Evolutionary conservation across 2,113 vertebrate genomes (phyloP).

Genomic region (Pygoscelis antarcticus): DNA sequence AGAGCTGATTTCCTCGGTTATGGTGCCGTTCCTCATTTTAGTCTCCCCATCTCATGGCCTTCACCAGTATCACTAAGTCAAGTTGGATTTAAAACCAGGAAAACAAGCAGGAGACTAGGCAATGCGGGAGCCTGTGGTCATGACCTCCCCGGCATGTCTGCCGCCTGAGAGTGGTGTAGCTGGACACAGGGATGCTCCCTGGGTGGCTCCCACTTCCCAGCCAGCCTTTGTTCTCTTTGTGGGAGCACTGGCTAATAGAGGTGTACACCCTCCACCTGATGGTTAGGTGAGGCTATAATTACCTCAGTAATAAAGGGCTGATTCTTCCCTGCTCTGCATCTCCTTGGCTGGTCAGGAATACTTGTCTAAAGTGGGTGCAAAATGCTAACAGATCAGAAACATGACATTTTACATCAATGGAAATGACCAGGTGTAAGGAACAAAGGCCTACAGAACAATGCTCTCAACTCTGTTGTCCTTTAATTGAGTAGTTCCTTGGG

Average conservation of each 20-base stretch:
- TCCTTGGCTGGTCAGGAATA: background rate
- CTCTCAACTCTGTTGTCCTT: slow-evolving; percentile 57
- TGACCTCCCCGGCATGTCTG: slow-evolving; percentile 33
- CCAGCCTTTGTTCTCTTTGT: slow-evolving; percentile 63
- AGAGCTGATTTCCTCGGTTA: background rate
- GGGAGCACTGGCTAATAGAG: slow-evolving; percentile 49
- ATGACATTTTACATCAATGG: slow-evolving; percentile 57
- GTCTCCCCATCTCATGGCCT: slow-evolving; percentile 9
- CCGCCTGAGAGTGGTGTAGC: background rate
- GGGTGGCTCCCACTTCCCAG: slow-evolving; percentile 50
- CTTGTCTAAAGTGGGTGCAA: slow-evolving; percentile 55
- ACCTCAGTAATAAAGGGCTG: slow-evolving; percentile 43
- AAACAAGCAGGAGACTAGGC: background rate
- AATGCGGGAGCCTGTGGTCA: background rate
- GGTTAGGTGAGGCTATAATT: slow-evolving; percentile 60
- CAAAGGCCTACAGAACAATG: slow-evolving; percentile 52
- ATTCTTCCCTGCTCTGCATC: slow-evolving; percentile 32
- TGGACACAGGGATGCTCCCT: slow-evolving; percentile 38
- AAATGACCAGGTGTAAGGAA: slow-evolving; percentile 65
- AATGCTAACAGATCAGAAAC: slow-evolving; percentile 53
- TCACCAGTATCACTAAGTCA: background rate
- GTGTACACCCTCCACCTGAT: slow-evolving; percentile 22
- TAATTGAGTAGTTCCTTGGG: slow-evolving; percentile 53
- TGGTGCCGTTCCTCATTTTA: background rate
- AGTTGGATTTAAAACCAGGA: background rate